Base-by-base conservation (phyloP, 2,888 invertebrate genomes). In the Caenorhabditis virilis region DNA sequence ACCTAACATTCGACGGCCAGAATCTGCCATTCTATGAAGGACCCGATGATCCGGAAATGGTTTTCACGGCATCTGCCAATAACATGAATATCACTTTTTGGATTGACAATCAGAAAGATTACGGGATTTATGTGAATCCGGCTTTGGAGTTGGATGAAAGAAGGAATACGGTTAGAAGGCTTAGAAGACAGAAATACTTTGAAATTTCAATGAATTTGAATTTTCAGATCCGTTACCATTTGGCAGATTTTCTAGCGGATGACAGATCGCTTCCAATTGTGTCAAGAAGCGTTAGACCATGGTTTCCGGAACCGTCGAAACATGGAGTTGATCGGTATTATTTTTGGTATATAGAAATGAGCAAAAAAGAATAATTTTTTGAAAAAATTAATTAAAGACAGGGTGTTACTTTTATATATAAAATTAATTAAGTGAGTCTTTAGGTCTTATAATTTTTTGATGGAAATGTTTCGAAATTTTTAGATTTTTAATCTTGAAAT, bases 61-160 rank as follows among this genome's bases (percentile, higher is more conserved):
- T 72, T 7, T 72, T 72, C 20, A 9, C 42, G 5, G 23, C 20
- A n/a, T 90, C 90, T 48, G 77, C 72, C 3, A 60, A 62, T 30
- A 63, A 82, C 77, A 61, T 82, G 88, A 88, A 86, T 52, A 85
- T 90, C 47, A 85, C 88, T 5, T 85, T 92, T 84, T 86, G 89
- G 82, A 84, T 95, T 15, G 90, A 92, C 80, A 95, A 97, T 83
- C 90, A 91, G 52, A 83, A 89, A 35, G 79, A 87, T 0, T 95
- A 90, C 84, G 97, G 97, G 0, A 92, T 89, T 78, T 85, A 93
- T 9, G 88, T 90, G 76, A 88, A 90, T 4, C 95, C 95, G 0
- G 83, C 36, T 4, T 16, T 62, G 23, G 69, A 62, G 5, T 39
- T 68, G 22, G 43, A 52, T 9, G 52, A 74, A 22, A 61, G 69